A percentile compares a stretch with the other conserved stretches of the same genome.
phyloP scores from a whole-genome alignment of 2,888 invertebrate genomes.

The Xestia sexstrigata region DNA sequence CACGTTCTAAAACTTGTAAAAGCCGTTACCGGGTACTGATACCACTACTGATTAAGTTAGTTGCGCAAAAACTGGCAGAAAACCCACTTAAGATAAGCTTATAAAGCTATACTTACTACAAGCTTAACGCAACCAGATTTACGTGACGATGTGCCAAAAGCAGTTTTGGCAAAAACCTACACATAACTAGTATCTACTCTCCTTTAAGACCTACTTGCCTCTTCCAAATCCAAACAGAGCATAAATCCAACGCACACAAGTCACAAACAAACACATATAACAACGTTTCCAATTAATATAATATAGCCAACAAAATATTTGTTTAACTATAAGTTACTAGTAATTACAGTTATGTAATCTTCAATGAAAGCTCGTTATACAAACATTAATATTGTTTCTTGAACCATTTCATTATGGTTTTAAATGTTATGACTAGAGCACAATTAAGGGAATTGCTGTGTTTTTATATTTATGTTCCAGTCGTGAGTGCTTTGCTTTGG shows the following conservation, averaged over 20 bases:
- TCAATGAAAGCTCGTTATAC: conserved; percentile 68
- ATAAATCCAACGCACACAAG: conserved; percentile 3
- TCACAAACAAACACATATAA: conserved; percentile 38
- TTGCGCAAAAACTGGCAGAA: not conserved
- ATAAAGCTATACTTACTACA: not conserved
- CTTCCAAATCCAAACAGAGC: conserved; percentile 12
- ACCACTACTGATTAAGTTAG: not conserved
- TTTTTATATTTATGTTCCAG: conserved; percentile 56
- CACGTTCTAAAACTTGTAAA: too few relatives aligned
- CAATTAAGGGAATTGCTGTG: conserved; percentile 56
- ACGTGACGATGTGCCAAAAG: not conserved
- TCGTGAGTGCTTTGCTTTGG: conserved; percentile 41
- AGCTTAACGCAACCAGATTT: not conserved
- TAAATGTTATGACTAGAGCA: conserved; percentile 57
- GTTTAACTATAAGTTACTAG: conserved; percentile 72
- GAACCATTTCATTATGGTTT: conserved; percentile 59
- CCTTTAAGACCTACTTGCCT: not conserved
- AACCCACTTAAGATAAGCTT: too few relatives aligned
- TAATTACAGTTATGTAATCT: conserved; percentile 72
- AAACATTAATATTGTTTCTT: conserved; percentile 65
- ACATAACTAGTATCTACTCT: not conserved
- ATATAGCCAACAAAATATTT: conserved; percentile 64
- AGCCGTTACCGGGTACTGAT: not conserved
- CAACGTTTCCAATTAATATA: conserved; percentile 59
- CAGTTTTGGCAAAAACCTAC: not conserved